Conservation (phyloP, 30 jellyfish, hydroid and myxozoan species). For the Aurelia sp. region DNA sequence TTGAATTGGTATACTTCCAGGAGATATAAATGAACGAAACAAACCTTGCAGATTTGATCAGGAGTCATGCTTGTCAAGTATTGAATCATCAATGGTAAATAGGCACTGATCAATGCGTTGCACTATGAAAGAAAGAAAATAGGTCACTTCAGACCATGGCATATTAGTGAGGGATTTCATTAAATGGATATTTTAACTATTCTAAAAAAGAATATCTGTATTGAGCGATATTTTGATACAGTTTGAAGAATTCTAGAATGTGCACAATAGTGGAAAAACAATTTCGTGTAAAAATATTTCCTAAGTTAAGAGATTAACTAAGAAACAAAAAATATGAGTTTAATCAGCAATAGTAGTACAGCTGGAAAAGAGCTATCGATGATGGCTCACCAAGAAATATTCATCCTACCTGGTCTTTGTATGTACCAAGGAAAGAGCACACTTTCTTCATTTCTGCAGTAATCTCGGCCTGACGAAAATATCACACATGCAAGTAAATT, state of each 20-base stretch:
- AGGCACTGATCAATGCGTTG: not conserved
- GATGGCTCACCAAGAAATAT: too few species aligned
- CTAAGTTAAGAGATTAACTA: not conserved
- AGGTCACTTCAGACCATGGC: too few species aligned
- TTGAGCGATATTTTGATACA: too few species aligned
- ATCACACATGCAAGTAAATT: not conserved
- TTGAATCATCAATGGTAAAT: slow-evolving; percentile 32
- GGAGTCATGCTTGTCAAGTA: slow-evolving; percentile 17
- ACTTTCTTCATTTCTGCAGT: not conserved
- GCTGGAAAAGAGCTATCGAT: too few species aligned
- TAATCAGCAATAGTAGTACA: not conserved
- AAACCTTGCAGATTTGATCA: slow-evolving; percentile 38
- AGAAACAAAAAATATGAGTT: not conserved
- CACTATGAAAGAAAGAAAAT: not conserved
- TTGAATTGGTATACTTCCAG: too few species aligned
- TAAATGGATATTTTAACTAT: too few species aligned
- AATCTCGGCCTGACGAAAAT: slow-evolving; percentile 15
- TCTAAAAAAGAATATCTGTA: too few species aligned
- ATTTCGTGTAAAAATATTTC: too few species aligned
- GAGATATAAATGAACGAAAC: not conserved
- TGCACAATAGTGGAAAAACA: too few species aligned
- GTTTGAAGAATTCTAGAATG: too few species aligned
- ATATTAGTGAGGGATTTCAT: too few species aligned
- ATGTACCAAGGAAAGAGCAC: slow-evolving; percentile 13
- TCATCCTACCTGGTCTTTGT: slow-evolving; percentile 8